Conservation (phyloP, 2,113 vertebrate genomes). For the Actenoides lindsayi region DNA sequence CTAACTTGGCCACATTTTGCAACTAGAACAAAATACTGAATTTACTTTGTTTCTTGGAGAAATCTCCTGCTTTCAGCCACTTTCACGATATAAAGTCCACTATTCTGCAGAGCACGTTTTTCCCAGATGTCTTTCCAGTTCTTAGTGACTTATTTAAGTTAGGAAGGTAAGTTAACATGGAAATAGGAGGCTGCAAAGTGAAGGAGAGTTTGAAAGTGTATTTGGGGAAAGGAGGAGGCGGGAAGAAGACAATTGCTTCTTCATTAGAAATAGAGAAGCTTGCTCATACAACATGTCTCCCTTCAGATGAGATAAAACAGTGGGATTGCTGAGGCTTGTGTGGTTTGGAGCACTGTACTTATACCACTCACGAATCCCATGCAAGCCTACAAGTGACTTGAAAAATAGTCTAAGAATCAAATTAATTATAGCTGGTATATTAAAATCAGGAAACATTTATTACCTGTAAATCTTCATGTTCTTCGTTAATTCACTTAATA, state of each 20-base stretch:
- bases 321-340: not conserved
- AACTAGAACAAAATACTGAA: not conserved
- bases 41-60: not conserved
- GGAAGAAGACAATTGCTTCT: not conserved
- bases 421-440: not conserved
- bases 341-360: not conserved
- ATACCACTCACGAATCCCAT: not conserved
- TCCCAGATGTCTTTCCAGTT: not conserved
- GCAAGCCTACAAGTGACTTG: not conserved
- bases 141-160: not conserved
- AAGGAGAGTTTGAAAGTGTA: not conserved
- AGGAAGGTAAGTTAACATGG: not conserved
- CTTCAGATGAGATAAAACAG: not conserved
- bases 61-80: not conserved
- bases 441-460: not conserved
- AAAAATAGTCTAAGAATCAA: not conserved
- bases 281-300: not conserved
- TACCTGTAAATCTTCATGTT: not conserved
- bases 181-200: not conserved
- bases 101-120: not conserved
- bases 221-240: not conserved
- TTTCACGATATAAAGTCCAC: not conserved
- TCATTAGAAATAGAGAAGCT: not conserved
- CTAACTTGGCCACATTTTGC: not conserved
- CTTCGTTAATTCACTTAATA: not conserved